Percentiles rank a stretch among this genome's conserved stretches.
Evolutionary conservation across 2,113 vertebrate genomes (phyloP).

Genomic region (Corapipo altera): DNA sequence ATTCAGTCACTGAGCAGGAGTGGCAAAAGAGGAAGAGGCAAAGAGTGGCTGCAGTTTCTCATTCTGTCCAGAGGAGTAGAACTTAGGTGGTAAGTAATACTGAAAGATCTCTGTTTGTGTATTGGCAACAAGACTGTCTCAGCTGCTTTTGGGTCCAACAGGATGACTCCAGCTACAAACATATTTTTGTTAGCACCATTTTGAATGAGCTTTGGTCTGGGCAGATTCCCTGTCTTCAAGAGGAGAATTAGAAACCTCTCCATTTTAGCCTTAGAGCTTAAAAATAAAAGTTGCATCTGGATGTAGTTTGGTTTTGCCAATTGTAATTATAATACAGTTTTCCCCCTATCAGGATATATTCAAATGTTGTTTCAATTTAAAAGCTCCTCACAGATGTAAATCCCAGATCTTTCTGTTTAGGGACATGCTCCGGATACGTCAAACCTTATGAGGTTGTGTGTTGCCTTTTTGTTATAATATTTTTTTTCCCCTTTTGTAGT

Average conservation of each 20-base stretch:
- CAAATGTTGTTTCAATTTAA: background rate
- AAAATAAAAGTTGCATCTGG: background rate
- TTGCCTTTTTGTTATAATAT: background rate
- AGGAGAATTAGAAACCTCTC: background rate
- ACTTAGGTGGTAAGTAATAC: background rate
- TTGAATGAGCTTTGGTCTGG: background rate
- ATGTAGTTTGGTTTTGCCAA: background rate
- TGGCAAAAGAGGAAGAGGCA: background rate
- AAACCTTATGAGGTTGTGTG: background rate
- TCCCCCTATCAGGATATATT: background rate
- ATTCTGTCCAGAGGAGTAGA: background rate
- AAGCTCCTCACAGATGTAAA: background rate
- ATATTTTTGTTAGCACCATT: background rate
- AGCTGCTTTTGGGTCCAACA: background rate
- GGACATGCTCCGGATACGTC: accelerated
- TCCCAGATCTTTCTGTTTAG: background rate
- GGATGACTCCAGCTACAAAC: background rate
- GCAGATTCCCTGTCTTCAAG: background rate
- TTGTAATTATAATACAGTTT: background rate
- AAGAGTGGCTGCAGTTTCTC: background rate
- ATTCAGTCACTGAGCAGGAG: background rate
- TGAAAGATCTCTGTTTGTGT: background rate
- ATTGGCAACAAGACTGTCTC: background rate
- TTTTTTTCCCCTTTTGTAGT: background rate
- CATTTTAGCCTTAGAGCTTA: background rate